Base-by-base conservation (phyloP, 2,888 invertebrate species). In the Tetragnatha montana region DNA sequence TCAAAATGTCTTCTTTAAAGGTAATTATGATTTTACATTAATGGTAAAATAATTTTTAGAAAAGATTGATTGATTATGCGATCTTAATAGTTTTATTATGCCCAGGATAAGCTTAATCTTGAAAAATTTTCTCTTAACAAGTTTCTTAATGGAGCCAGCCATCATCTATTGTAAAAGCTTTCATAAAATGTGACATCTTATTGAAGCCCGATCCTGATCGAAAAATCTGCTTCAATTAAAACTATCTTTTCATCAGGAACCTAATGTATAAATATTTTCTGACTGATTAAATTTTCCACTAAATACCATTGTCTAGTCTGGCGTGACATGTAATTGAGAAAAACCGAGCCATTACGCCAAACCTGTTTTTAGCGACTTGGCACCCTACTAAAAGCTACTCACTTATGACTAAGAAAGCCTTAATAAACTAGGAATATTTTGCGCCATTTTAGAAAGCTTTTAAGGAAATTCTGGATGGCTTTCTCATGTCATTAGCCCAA, bases 401-500 rank as follows among this genome's bases (percentile, higher is more conserved):
- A 17, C 60, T 50, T 51, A 50, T 73, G 21, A 82, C 71, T 71
- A 82, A 60, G 73, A 71, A 71, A 19, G 19, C 19, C 73, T 82
- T 82, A 82, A 82, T 82, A 82, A 74, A 82, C 50, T 82, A 73
- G 73, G 51, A 71, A 50, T 81, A 70, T 17, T 71, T 81, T 81
- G 19, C 81, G 71, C 51, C 60, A 74, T 74, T 73, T 71, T 80
- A 49, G 50, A 79, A 73, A 73, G 86, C 86, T 86, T 86, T 86
- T 87, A 80, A 74, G 51, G 22, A 74, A 79, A 71, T 73, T 86
- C 47, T 71, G 86, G 21, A 35, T 80, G 73, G 49, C 68, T 87
- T 87, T 74, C 80, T 68, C 69, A 10, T 60, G 79, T 73, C 85
- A 85, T 85, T 85, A 79, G 85, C 71, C 35, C 50, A 79, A 71